Conservation (phyloP, 2,113 vertebrate genomes). For the Circaetus cinerascens region DNA sequence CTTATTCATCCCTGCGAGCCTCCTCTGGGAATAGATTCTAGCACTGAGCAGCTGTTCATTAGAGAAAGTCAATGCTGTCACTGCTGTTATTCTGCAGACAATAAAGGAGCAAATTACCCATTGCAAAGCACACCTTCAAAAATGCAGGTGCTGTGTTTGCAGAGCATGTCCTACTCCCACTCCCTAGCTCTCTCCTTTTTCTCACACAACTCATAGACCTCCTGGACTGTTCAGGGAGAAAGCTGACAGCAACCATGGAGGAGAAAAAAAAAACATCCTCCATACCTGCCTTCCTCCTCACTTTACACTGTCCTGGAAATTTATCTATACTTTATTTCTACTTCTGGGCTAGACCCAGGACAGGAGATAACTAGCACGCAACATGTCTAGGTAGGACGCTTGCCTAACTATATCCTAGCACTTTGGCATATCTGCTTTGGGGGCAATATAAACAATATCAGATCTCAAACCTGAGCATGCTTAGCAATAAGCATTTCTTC, state of each 20-base stretch:
- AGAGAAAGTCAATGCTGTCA: constrained; percentile 61
- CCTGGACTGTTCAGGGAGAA: background rate
- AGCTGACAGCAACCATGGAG: background rate
- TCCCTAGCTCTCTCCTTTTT: background rate
- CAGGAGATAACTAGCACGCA: background rate
- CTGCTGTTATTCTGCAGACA: constrained; percentile 61
- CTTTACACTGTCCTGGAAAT: background rate
- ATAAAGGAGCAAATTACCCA: constrained; percentile 60
- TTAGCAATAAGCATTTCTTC: background rate
- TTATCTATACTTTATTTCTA: background rate
- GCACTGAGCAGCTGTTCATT: constrained; percentile 63
- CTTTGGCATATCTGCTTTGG: background rate
- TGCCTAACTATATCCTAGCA: background rate
- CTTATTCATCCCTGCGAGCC: constrained; percentile 26
- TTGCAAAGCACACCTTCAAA: constrained; percentile 54
- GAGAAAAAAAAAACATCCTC: background rate
- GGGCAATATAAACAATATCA: background rate
- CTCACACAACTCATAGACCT: background rate
- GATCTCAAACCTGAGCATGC: background rate
- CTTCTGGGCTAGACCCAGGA: background rate
- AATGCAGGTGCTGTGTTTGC: background rate
- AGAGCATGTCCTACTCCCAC: background rate
- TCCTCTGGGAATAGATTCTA: constrained; percentile 42
- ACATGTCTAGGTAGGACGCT: background rate
- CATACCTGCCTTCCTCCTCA: background rate